Conservation (phyloP, 1,140 invertebrate genomes). For the Psix sp. region DNA sequence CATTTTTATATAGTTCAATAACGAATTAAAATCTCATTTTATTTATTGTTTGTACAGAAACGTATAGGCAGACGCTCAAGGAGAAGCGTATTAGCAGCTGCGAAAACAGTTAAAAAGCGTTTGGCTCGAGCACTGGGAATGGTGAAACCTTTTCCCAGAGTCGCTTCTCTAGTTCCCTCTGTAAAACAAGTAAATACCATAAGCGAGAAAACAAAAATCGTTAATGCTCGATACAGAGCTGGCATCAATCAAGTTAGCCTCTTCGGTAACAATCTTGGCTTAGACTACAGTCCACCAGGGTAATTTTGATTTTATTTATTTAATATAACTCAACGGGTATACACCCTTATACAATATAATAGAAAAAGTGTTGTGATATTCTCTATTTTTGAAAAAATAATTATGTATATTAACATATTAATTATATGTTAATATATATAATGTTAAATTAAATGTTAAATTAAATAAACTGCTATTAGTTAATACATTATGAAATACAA, state of each 20-base stretch:
- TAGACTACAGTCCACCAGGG: constrained; percentile 73
- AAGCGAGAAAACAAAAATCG: constrained; percentile 46
- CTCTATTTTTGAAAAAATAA: no score
- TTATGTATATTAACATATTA: no score
- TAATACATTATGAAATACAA: no score
- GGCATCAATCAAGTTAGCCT: constrained; percentile 70
- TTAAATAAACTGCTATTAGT: no score
- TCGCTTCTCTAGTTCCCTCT: not conserved
- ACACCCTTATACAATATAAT: no score
- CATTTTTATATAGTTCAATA: not conserved
- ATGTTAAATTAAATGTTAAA: no score
- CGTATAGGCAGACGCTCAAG: constrained; percentile 50
- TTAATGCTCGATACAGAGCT: constrained; percentile 59
- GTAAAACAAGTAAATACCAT: constrained; percentile 66
- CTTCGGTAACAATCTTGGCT: constrained; percentile 66
- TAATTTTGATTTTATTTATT: constrained; percentile 48
- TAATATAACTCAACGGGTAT: not conserved
- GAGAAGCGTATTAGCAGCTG: constrained; percentile 54
- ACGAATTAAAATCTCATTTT: constrained; percentile 25
- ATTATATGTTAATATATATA: no score
- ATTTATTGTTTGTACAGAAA: constrained; percentile 38
- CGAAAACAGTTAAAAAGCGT: constrained; percentile 68
- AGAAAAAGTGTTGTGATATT: no score
- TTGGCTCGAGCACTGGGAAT: no score
- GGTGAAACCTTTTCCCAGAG: no score